Base-by-base conservation (phyloP, 2,888 invertebrate species). In the Cyclophora punctaria region DNA sequence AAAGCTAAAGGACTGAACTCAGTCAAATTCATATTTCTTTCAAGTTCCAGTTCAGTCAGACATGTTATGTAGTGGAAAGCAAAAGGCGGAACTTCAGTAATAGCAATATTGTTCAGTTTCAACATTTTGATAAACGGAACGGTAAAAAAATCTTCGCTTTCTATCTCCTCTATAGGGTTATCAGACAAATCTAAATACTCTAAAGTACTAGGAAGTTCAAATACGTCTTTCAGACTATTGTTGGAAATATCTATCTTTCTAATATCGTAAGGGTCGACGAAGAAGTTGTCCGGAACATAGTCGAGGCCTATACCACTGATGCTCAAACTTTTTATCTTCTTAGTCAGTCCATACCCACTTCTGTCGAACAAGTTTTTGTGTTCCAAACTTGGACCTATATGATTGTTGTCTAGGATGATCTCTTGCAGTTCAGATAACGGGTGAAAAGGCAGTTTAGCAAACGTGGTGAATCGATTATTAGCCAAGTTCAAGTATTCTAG, bases 161-260 rank as follows among this genome's bases (percentile, higher is more conserved):
- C 77, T 35, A 93, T 71, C 20, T 78, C 77, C 1, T 67, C 60
- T 3, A 93, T 85, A 5, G 90, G 85, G 48, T 92, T 93, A 45
- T 90, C 90, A 0, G 93, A 93, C 7, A 93, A 61, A 70, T 93
- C 93, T 20, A 93, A 74, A 53, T 89, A 87, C 63, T 90, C 83
- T 4, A 93, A 61, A 0, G 88, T 88, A 35, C 79, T 83, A 0
- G 93, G 92, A 48, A 92, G 64, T 40, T 83, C 77, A 34, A 93
- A 92, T 5, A 92, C 71, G 3, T 76, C 75, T 0, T 65, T 73
- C 2, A 93, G 73, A 7, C 87, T 84, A 64, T 93, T 93, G 49
- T 89, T 84, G 0, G 90, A 78, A 48, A 91, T 72, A 1, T 76
- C 71, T 0, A 92, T 64, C 50, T 74, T 71, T 51, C 80, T 74